phyloP scores from a whole-genome alignment of 1,140 invertebrate species.

The Rhyacophila brunnea region DNA sequence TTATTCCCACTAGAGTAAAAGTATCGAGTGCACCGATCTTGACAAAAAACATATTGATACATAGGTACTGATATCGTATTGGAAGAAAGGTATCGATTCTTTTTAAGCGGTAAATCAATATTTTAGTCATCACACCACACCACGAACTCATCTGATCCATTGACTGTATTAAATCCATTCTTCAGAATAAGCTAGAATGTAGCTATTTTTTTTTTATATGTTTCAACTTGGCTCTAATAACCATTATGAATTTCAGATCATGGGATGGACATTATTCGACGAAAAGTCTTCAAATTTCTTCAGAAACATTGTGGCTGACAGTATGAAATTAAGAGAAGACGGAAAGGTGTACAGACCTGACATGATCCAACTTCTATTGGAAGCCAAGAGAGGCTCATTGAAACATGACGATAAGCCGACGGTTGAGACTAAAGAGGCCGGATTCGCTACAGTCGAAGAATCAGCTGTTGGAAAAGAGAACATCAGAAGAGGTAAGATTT shows the following conservation, averaged over 20 bases:
- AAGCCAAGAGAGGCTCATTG: conserved; percentile 35
- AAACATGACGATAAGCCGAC: conserved; percentile 37
- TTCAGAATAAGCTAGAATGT: no score
- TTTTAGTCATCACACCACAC: no score
- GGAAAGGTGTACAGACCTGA: conserved; percentile 27
- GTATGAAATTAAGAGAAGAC: conserved; percentile 18
- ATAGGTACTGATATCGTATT: no score
- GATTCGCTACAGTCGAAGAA: conserved; percentile 42
- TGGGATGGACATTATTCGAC: not conserved
- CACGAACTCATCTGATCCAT: no score
- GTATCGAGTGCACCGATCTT: no score
- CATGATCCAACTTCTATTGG: conserved; percentile 45
- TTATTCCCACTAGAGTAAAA: no score
- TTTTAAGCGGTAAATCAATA: no score
- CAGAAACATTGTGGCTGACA: conserved; percentile 5
- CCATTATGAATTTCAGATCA: not conserved
- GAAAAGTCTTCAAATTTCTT: conserved; percentile 3
- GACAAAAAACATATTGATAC: no score
- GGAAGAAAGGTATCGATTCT: no score
- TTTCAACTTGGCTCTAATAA: no score
- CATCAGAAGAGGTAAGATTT: conserved; percentile 27
- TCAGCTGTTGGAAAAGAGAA: conserved; percentile 29
- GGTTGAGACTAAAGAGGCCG: conserved; percentile 34
- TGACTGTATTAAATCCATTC: no score
- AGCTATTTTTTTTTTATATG: no score